Conservation (phyloP, 2,888 invertebrate genomes). For the Alsophila aescularia region DNA sequence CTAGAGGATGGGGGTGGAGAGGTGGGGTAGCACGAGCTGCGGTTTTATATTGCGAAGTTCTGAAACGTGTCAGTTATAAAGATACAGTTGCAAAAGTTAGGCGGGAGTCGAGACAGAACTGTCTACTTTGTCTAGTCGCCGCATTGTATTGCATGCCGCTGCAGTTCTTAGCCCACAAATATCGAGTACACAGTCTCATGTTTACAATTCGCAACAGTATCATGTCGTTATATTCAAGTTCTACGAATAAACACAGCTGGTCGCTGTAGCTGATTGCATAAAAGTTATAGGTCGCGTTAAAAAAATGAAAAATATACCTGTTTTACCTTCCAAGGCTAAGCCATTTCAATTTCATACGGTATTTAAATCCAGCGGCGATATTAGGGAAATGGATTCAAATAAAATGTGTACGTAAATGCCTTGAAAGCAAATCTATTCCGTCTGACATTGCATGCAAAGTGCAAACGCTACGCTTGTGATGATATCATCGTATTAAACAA, state of each 20-base stretch:
- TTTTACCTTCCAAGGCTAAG: slow-evolving; percentile 14
- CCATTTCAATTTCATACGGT: slow-evolving; percentile 15
- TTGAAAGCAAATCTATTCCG: slow-evolving; percentile 33
- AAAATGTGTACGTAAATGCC: slow-evolving; percentile 18
- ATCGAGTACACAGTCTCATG: background rate
- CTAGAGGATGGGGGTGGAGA: slow-evolving; percentile 47
- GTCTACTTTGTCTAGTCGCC: slow-evolving; percentile 8
- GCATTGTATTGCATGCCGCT: slow-evolving; percentile 6
- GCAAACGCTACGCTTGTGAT: slow-evolving; percentile 24
- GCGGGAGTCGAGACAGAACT: slow-evolving; percentile 18
- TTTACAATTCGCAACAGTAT: background rate
- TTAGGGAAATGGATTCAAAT: slow-evolving; percentile 24
- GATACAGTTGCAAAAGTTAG: slow-evolving; percentile 33
- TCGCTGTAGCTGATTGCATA: background rate
- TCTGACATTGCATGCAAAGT: slow-evolving; percentile 33
- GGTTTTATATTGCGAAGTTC: slow-evolving; percentile 37
- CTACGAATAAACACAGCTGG: background rate
- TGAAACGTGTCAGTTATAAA: slow-evolving; percentile 39
- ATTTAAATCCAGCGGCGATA: slow-evolving; percentile 24
- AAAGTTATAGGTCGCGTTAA: background rate
- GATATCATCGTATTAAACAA: slow-evolving; percentile 33
- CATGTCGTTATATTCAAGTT: no score
- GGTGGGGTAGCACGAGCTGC: slow-evolving; percentile 33
- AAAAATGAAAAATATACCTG: background rate
- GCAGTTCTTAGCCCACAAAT: background rate